These are phyloP conservation scores for Mercenaria mercenaria DNA, from an alignment of 1,140 invertebrate genomes.

Conservation along the genomic window DNA sequence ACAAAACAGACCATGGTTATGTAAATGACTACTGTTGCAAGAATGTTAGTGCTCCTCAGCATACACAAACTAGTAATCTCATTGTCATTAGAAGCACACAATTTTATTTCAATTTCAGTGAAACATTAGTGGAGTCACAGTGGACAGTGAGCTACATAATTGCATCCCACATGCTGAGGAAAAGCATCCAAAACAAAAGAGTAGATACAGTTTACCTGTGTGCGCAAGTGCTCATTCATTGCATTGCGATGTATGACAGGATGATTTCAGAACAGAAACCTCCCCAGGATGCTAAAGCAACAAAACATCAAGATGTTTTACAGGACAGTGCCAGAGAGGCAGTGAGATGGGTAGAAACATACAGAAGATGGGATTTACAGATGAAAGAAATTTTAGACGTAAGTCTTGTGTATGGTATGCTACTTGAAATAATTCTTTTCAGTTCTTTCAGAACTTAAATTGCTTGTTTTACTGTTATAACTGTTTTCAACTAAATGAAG, in stretches of 20 bases:
- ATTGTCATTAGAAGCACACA: background rate
- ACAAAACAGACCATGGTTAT: background rate
- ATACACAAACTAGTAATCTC: background rate
- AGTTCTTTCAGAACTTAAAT: too few species aligned
- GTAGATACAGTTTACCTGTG: background rate
- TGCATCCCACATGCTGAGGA: background rate
- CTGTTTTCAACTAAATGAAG: too few species aligned
- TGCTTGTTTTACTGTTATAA: too few species aligned
- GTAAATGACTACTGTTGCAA: background rate
- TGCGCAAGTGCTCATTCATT: background rate
- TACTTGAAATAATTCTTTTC: too few species aligned
- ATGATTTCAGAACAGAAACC: background rate
- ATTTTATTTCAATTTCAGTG: background rate
- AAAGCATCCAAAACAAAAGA: background rate
- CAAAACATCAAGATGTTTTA: background rate
- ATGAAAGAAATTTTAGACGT: background rate
- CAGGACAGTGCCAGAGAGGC: too few species aligned
- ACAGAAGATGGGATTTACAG: background rate
- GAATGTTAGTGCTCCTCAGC: background rate
- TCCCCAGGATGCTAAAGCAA: background rate
- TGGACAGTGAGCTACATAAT: background rate
- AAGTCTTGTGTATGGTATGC: too few species aligned
- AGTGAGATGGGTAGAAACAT: background rate
- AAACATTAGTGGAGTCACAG: background rate
- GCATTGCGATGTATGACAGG: conserved; percentile 9